phyloP scores from a whole-genome alignment of 2,113 vertebrate genomes.

The Solea senegalensis region DNA sequence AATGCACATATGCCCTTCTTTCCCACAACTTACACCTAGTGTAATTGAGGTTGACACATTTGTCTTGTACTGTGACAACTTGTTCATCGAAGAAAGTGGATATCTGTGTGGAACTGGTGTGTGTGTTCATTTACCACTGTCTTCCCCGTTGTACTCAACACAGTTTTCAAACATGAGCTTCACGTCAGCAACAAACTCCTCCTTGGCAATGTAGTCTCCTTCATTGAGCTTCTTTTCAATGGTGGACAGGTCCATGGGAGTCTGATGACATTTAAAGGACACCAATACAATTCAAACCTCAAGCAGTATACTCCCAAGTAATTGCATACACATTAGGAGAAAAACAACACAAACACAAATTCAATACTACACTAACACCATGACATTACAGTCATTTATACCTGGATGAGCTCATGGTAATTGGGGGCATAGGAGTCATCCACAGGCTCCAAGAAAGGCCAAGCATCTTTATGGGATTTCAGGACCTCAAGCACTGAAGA shows the following conservation, averaged over 20 bases:
- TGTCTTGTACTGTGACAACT: background rate
- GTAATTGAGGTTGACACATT: constrained; percentile 4
- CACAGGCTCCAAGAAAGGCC: constrained; percentile 97
- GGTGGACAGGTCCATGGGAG: constrained; percentile 97
- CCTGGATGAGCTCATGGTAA: constrained; percentile 97
- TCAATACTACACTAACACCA: background rate
- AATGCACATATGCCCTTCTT: constrained; percentile 16
- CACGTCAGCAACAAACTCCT: constrained; percentile 94
- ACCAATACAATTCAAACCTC: background rate
- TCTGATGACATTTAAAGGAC: constrained; percentile 72
- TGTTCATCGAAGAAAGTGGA: background rate
- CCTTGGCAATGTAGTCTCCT: constrained; percentile 92
- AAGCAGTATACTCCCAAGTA: background rate
- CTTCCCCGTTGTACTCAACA: constrained; percentile 94
- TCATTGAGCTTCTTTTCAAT: constrained; percentile 95
- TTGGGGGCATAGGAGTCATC: constrained; percentile 96
- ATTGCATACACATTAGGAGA: background rate
- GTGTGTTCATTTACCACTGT: constrained; percentile 87
- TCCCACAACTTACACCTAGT: constrained; percentile 26
- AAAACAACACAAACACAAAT: background rate
- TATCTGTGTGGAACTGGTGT: background rate
- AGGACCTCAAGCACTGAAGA: constrained; percentile 90
- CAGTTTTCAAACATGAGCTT: constrained; percentile 99
- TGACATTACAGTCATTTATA: constrained; percentile 58
- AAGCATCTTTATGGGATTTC: constrained; percentile 96